phyloP scores from a whole-genome alignment of 2,797 vertebrate species.

The Falco rusticolus region DNA sequence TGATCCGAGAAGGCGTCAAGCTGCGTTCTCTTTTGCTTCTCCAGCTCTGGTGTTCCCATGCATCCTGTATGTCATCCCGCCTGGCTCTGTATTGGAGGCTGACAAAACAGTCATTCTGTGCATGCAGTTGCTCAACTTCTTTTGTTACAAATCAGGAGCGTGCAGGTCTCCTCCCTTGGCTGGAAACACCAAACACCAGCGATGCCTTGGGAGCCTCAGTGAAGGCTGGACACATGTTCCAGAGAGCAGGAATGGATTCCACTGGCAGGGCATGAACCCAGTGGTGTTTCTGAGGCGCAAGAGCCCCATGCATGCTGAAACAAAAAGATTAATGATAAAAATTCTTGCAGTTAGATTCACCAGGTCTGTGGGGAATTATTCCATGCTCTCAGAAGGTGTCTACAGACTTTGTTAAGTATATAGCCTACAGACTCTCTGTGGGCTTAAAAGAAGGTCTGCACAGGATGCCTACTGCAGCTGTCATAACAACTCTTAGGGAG shows the following conservation, averaged over 20 bases:
- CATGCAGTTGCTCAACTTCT: neutral
- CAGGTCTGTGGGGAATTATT: neutral
- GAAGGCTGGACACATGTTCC: neutral
- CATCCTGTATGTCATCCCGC: neutral
- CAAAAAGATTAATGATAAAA: neutral
- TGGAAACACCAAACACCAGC: neutral
- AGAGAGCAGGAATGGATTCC: neutral
- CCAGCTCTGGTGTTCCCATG: neutral
- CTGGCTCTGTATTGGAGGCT: neutral
- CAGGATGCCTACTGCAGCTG: neutral
- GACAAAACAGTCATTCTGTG: neutral
- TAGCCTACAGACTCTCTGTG: neutral
- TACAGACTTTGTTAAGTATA: neutral
- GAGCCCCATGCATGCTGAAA: neutral
- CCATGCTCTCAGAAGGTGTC: neutral
- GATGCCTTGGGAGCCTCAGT: rapidly evolving
- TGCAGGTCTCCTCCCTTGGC: neutral
- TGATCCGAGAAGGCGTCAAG: neutral
- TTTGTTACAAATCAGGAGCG: neutral
- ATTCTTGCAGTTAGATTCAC: neutral
- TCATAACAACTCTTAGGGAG: neutral
- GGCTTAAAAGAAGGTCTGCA: neutral
- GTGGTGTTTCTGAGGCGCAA: neutral
- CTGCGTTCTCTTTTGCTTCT: neutral
- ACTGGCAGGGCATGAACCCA: neutral